phyloP scores from a whole-genome alignment of 2,888 invertebrate species.

The Pyrocoelia pectoralis region DNA sequence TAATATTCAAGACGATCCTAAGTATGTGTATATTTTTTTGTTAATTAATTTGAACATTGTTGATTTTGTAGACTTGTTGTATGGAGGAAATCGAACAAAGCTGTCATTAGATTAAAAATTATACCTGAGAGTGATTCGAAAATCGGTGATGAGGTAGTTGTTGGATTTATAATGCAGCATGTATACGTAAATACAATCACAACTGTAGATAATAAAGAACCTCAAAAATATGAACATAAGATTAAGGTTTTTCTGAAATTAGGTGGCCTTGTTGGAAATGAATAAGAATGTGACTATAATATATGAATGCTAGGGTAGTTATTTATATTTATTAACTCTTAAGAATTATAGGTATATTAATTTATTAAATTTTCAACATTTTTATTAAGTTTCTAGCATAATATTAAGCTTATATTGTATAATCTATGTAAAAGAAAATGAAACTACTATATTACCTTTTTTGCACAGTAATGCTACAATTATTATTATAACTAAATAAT shows the following conservation, averaged over 20 bases:
- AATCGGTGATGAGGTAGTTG: slow-evolving; percentile 63
- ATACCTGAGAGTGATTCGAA: slow-evolving; percentile 62
- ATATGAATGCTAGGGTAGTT: no score
- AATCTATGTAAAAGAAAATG: no score
- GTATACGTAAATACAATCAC: slow-evolving; percentile 82
- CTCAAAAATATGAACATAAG: slow-evolving; percentile 62
- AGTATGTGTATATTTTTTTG: slow-evolving; percentile 68
- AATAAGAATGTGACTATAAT: slow-evolving; percentile 48
- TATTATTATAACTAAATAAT: no score
- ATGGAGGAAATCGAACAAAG: slow-evolving; percentile 93
- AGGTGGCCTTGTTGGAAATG: slow-evolving; percentile 59
- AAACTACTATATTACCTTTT: no score
- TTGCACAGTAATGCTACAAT: no score
- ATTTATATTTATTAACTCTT: no score
- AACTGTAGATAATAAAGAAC: slow-evolving; percentile 69
- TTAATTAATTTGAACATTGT: slow-evolving; percentile 7
- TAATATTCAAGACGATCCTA: slow-evolving; percentile 81
- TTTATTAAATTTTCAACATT: no score
- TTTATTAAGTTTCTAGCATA: no score
- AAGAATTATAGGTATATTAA: no score
- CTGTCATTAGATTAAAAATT: slow-evolving; percentile 74
- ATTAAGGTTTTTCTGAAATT: slow-evolving; percentile 62
- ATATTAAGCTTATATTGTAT: no score
- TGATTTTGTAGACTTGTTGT: slow-evolving; percentile 74
- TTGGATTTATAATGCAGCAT: slow-evolving; percentile 75